Percentiles rank a stretch among this genome's conserved stretches.
These are phyloP conservation scores for Pontoporia blainvillei DNA, from an alignment of 2,113 vertebrate genomes.

Conservation along the genomic window DNA sequence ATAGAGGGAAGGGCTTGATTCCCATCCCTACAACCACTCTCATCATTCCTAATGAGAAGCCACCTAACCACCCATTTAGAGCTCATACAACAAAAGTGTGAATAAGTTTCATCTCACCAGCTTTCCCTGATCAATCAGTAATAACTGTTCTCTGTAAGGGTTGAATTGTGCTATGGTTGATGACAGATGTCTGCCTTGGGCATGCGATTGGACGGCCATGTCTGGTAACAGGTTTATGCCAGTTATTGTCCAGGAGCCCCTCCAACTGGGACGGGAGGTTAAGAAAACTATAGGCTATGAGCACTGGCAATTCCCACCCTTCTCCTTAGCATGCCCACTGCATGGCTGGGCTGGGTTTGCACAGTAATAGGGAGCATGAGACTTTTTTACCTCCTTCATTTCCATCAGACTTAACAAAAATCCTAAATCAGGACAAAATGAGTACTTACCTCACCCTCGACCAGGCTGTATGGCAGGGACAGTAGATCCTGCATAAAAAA, in stretches of 20 bases:
- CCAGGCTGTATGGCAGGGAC: not conserved
- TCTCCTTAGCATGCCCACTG: not conserved
- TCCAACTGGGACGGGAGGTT: not conserved
- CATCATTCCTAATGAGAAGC: not conserved
- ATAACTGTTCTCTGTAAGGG: not conserved
- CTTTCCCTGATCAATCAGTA: not conserved
- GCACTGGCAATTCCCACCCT: too few species aligned
- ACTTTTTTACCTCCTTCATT: not conserved
- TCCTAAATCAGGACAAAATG: not conserved
- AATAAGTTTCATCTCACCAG: not conserved
- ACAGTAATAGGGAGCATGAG: not conserved
- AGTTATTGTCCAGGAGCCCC: not conserved
- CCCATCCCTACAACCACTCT: not conserved
- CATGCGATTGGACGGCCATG: not conserved
- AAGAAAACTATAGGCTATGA: not conserved
- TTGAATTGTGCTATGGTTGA: not conserved
- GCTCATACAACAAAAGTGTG: not conserved
- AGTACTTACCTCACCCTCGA: not conserved
- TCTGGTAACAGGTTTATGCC: not conserved
- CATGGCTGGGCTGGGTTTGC: not conserved
- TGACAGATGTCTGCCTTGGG: not conserved
- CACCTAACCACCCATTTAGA: not conserved
- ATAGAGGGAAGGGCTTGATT: not conserved
- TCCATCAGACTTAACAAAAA: not conserved
- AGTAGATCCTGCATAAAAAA: constrained; percentile 14